These are phyloP conservation scores for Limnephilus auricula DNA, from an alignment of 2,888 invertebrate genomes.

Conservation along the genomic window DNA sequence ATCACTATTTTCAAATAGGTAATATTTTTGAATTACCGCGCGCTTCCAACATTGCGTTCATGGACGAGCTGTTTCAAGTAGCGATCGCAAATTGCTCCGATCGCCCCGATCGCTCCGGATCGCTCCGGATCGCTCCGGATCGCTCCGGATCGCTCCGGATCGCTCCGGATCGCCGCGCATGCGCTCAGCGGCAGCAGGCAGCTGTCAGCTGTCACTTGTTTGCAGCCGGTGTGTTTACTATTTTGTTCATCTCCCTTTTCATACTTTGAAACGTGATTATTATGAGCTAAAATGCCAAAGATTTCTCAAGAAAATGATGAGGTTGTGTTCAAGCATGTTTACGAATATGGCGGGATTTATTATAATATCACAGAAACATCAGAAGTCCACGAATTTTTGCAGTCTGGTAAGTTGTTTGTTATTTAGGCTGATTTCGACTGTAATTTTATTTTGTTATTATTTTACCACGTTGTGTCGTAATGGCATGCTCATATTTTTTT, in stretches of 20 bases:
- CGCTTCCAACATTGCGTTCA: neutral
- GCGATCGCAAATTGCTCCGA: neutral
- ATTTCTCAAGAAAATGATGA: neutral
- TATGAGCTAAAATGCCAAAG: neutral
- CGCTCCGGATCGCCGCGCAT: neutral
- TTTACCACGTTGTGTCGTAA: neutral
- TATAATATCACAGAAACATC: neutral
- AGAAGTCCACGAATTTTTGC: neutral
- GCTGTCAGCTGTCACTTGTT: neutral
- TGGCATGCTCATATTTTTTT: neutral
- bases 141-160: neutral
- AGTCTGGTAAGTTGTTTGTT: neutral
- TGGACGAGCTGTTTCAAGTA: neutral
- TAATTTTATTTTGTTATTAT: constrained; percentile 5
- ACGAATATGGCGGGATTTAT: neutral
- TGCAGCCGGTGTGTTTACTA: neutral
- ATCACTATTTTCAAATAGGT: neutral
- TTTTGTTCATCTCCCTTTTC: neutral
- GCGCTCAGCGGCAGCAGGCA: neutral
- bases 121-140: neutral
- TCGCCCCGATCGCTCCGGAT: neutral
- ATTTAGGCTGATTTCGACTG: neutral
- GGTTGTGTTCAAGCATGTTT: neutral
- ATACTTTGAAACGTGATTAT: neutral
- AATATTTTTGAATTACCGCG: neutral